Percentiles rank a stretch among this genome's conserved stretches.
Evolutionary conservation across 2,888 invertebrate genomes (phyloP).

Genomic region (Scaptomyza cyrtandrae): DNA sequence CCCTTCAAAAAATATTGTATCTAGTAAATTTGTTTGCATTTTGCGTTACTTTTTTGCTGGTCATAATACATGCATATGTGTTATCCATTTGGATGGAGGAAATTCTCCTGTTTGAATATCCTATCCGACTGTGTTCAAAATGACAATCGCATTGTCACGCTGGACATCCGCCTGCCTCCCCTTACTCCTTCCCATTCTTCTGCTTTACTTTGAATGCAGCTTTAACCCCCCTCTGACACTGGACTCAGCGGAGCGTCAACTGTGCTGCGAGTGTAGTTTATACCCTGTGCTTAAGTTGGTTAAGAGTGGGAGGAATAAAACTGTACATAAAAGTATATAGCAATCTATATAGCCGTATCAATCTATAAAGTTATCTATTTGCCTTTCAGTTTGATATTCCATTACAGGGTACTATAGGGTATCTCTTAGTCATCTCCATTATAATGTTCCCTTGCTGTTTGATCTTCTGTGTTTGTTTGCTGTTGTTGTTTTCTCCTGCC

Average conservation of each 20-base stretch:
- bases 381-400: too few relatives aligned
- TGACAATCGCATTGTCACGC: slow-evolving; percentile 38
- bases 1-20: background rate
- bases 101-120: too few relatives aligned
- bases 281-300: background rate
- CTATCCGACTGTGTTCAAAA: slow-evolving; percentile 19
- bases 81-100: too few relatives aligned
- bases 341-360: too few relatives aligned
- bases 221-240: background rate
- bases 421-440: background rate
- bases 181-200: background rate
- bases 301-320: too few relatives aligned
- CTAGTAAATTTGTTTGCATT: background rate
- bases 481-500: slow-evolving; percentile 27
- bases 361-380: too few relatives aligned
- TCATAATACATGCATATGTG: too few relatives aligned
- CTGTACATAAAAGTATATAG: too few relatives aligned
- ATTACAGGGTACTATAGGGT: background rate
- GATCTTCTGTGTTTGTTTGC: slow-evolving; percentile 20
- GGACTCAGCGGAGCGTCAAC: slow-evolving; percentile 38
- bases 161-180: background rate
- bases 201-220: too few relatives aligned
- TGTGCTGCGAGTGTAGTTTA: slow-evolving; percentile 3
- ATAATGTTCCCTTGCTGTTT: background rate
- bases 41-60: too few relatives aligned